A percentile compares a stretch with the other conserved stretches of the same genome.
Evolutionary conservation across 2,113 vertebrate genomes (phyloP).

Genomic region (Cygnus buccinator): DNA sequence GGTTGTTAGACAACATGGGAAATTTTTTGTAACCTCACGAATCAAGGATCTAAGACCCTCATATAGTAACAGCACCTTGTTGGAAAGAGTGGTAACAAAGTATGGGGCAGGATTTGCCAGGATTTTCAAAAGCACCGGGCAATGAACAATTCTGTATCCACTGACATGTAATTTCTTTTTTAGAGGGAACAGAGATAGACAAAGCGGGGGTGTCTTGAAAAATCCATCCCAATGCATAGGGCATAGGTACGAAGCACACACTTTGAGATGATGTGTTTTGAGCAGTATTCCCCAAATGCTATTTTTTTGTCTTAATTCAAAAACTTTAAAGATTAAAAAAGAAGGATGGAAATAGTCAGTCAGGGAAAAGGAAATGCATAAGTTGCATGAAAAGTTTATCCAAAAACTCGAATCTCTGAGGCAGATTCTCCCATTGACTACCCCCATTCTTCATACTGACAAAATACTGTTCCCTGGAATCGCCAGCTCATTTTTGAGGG

Average conservation of each 20-base stretch:
- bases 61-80: not conserved
- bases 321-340: not conserved
- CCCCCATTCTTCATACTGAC: not conserved
- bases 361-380: not conserved
- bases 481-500: not conserved
- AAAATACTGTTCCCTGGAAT: not conserved
- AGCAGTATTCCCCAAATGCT: not conserved
- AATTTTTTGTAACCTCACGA: not conserved
- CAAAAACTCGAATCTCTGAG: not conserved
- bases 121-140: not conserved
- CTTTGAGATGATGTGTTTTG: not conserved
- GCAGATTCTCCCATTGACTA: not conserved
- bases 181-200: not conserved
- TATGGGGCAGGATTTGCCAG: not conserved
- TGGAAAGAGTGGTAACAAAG: not conserved
- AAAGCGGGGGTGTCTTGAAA: not conserved
- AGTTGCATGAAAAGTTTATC: not conserved
- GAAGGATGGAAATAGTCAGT: not conserved
- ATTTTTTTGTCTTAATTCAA: not conserved
- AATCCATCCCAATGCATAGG: not conserved
- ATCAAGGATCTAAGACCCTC: not conserved
- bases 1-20: not conserved
- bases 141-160: not conserved
- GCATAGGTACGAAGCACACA: fast-evolving
- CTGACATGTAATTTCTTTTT: not conserved